Base-by-base conservation (phyloP, 2,113 vertebrate species). In the Motacilla alba region DNA sequence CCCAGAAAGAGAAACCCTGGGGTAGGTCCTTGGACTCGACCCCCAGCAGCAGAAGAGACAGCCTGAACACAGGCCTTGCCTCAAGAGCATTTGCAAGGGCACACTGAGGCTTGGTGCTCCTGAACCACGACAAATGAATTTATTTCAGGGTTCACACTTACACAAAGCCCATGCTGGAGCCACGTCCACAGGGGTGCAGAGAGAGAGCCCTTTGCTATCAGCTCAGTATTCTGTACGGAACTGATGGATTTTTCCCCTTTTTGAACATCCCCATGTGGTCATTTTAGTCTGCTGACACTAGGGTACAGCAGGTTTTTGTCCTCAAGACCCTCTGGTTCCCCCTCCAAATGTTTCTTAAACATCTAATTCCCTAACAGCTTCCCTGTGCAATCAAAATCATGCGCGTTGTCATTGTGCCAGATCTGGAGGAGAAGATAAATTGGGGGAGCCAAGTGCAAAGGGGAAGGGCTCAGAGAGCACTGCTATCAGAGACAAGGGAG, bases 371-470 rank as follows among this genome's bases (percentile, higher is more conserved):
- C 33, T 63, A 53, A 39, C 46, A 85, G 93, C 63, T 74, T 88
- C 55, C 55, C 62, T 14, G 55, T 44, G 72, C 64, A 83, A 94
- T 59, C 75, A 46, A 50, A 89, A 47, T 37, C 30, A 44, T 28
- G 67, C 0, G 2, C 33, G 13, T 11, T 77, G 19, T 22, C 24
- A 1, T 2, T 14, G 41, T 43, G 74, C 90, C 88, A 88, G 0
- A 8, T 16, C 62, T 5, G 41, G 53, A 83, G 44, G 20, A 79
- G 70, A 15, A 62, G 55, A 41, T 7, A 58, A 52, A 58, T 1
- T 9, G 43, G 23, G 31, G 15, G 3, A 53, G 89, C 70, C 83
- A 81, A 74, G 35, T 22, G 44, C 14, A 52, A 55, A 67, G 47
- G 53, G 33, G 37, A 84, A 62, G 62, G 37, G 35, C 35, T 78